A percentile compares a stretch with the other conserved stretches of the same genome.
Evolutionary conservation across 2,113 vertebrate species (phyloP).

Genomic region (Corythornis cristatus): DNA sequence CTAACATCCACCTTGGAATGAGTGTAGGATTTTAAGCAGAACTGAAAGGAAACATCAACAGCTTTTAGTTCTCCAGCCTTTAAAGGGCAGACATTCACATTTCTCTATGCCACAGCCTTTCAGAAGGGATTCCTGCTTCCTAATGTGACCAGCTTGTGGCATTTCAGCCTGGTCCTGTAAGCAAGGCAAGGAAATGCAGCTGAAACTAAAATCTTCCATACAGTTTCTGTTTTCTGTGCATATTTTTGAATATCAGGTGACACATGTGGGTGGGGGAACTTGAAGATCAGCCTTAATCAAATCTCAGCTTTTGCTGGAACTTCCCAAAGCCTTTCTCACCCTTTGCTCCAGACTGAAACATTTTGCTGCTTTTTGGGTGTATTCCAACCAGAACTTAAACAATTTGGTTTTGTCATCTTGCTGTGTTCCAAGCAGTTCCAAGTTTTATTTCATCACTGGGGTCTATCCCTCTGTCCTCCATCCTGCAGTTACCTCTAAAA

Average conservation of each 20-base stretch:
- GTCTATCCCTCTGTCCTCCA: not conserved
- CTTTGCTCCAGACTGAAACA: constrained; percentile 24
- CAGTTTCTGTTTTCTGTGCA: constrained; percentile 45
- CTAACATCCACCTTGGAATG: not conserved
- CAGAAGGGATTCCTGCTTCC: not conserved
- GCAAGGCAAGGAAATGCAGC: constrained; percentile 5
- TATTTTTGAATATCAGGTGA: constrained; percentile 59
- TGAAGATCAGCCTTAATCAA: constrained; percentile 55
- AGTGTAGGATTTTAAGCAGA: not conserved
- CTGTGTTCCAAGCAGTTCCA: not conserved
- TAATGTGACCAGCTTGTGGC: not conserved
- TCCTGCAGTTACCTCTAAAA: not conserved
- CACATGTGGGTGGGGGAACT: constrained; percentile 66
- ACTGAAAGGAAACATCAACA: not conserved
- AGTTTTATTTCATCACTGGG: constrained; percentile 41
- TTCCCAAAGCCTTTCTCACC: constrained; percentile 65
- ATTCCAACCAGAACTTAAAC: constrained; percentile 33
- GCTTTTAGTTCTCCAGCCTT: not conserved
- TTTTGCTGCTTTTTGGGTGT: constrained; percentile 37
- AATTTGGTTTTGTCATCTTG: not conserved
- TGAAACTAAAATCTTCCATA: constrained; percentile 62
- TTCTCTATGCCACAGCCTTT: not conserved
- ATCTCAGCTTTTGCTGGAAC: constrained; percentile 67
- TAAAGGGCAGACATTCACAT: not conserved
- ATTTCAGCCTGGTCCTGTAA: not conserved